phyloP scores from a whole-genome alignment of 2,888 invertebrate genomes.

The Lochmaea capreae region DNA sequence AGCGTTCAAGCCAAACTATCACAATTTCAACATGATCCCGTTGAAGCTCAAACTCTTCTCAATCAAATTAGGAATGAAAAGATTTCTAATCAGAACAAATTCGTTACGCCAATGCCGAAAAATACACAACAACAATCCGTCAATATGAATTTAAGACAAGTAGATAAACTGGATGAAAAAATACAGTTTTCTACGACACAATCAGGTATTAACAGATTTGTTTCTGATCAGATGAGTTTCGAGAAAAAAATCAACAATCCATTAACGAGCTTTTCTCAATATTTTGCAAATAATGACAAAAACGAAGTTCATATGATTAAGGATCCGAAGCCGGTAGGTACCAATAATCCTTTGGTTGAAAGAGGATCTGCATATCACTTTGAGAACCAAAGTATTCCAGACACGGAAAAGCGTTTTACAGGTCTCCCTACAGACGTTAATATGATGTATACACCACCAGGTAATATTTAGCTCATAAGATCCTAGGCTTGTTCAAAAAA shows the following conservation, averaged over 20 bases:
- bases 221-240: background rate
- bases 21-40: constrained; percentile 21
- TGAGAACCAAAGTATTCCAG: background rate
- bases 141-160: background rate
- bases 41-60: background rate
- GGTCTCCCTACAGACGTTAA: background rate
- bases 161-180: background rate
- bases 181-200: background rate
- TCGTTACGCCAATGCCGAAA: background rate
- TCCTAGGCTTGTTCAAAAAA: no score
- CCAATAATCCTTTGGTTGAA: background rate
- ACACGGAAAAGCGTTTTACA: background rate
- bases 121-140: background rate
- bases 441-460: background rate
- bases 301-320: background rate
- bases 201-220: background rate
- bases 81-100: background rate
- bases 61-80: background rate
- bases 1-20: constrained; percentile 19
- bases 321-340: background rate
- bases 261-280: background rate
- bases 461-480: background rate
- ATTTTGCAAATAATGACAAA: background rate
- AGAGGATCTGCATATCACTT: background rate
- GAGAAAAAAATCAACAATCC: background rate